Base-by-base conservation (phyloP, 2,797 vertebrate genomes). In the Antrozous pallidus region DNA sequence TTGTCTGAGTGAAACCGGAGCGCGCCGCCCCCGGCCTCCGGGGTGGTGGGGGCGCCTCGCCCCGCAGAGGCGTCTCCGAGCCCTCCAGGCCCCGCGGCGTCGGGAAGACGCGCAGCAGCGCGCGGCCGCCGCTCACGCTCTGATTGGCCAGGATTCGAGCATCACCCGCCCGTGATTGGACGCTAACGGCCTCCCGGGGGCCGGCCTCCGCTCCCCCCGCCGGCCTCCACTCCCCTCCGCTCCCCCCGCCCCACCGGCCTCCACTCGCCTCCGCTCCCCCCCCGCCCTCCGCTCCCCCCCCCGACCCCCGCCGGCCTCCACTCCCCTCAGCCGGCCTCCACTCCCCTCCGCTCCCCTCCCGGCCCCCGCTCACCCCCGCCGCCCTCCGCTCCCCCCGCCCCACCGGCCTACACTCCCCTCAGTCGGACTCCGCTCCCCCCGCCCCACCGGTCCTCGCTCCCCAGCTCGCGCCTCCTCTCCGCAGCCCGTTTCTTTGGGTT, bases 1-100 rank as follows among this genome's bases (percentile, higher is more conserved):
- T 91, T 88, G 96, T 71, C 74, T 6, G 36, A 93, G 79, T 58
- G 95, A 97, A 97, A 96, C 95, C 9, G 84, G 70, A 80, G 71
- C 84, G 82, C 14, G 2, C 81, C 70, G 49, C 56, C 80, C 69
- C 33, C 24, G 4, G 74, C n/a, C 3, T 24, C 49, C 8, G 17
- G 0, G 42, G 47, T 0, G 2, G 14, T 17, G 0, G 26, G 1
- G 26, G 10, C 3, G 8, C 17, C 78, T 54, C 36, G 17, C 14
- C 42, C 3, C 0, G 17, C 33, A 0, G 0, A 61, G 1, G 3
- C 1, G 17, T 5, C 1, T 24, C 18, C 0, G 24, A 8, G 17
- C 10, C 17, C 0, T 20, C 42, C 0, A 0, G 1, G 33, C n/a
- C 49, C 0, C 0, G 12, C 1, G 0, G 38, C 8, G 7, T 4